Base-by-base conservation (phyloP, 1,140 invertebrate species). In the Drosophila orosa region DNA sequence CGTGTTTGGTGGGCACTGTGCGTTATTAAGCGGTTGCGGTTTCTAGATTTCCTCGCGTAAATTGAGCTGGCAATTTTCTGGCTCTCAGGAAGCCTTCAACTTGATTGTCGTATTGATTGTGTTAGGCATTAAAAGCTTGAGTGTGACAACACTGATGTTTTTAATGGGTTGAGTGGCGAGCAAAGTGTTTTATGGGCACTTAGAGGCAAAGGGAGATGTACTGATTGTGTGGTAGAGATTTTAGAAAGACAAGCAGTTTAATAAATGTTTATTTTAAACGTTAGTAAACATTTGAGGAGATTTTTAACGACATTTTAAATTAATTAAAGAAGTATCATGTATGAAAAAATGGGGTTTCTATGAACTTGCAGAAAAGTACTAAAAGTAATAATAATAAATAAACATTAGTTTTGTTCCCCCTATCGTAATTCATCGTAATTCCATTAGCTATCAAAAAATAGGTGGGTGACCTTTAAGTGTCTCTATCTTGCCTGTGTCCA, bases 1-100 rank as follows among this genome's bases (percentile, higher is more conserved):
- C 44, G 19, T 57, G 48, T 31, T 63, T 47, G 50, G 50, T 71
- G 50, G 65, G 15, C 48, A 37, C 15, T 57, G 67, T 22, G 33
- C 45, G 39, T 57, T 57, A 71, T 71, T 47, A 57, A 57, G 50
- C 65, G 65, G 65, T 69, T 69, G 67, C 24, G 66, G 48, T 57
- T 19, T 69, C n/a, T 47, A 22, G n/a, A 39, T 47, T 71, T 71
- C 35, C 44, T 29, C 15, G 19, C 37, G 24, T 39, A 57, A 66
- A 71, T 71, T 71, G 50, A 71, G 31, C 31, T 71, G 67, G 19
- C 39, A 71, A 47, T 71, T 71, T 69, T 39, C 19, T 25, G 25
- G 37, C 31, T 19, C 35, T 55, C 29, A 25, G 42, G 29, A 24
- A 66, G 31, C 40, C 17, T 66, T 35, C 31, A 29, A 47, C 22